These are phyloP conservation scores for Pterostichus madidus DNA, from an alignment of 2,888 invertebrate genomes.

Conservation along the genomic window DNA sequence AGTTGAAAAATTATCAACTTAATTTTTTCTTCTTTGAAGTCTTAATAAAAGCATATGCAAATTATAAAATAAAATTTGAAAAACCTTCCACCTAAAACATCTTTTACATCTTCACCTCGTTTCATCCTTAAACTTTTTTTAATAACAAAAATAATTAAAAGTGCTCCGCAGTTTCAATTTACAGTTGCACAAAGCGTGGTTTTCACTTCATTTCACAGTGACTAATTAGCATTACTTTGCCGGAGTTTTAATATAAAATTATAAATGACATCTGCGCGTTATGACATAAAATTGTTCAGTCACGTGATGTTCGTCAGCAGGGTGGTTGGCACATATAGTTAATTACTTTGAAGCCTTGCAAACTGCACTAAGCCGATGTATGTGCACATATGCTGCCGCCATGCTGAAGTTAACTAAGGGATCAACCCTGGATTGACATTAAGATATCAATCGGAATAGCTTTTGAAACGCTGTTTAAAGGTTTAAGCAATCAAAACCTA, in stretches of 20 bases:
- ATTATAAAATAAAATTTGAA: slow-evolving; percentile 47
- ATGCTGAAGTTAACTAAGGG: no score
- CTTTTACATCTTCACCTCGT: slow-evolving; percentile 35
- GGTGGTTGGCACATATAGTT: not conserved
- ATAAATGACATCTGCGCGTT: slow-evolving; percentile 43
- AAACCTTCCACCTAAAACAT: slow-evolving; percentile 35
- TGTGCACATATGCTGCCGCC: no score
- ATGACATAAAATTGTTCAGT: slow-evolving; percentile 14
- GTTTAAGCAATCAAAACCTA: no score
- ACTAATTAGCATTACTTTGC: slow-evolving; percentile 50
- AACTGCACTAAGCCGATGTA: not conserved
- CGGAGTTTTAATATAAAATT: slow-evolving; percentile 48
- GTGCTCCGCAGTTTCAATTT: slow-evolving; percentile 38
- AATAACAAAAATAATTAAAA: slow-evolving; percentile 49
- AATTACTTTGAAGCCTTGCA: slow-evolving; percentile 10
- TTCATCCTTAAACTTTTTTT: slow-evolving; percentile 45
- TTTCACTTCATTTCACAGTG: slow-evolving; percentile 46
- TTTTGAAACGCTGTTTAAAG: no score
- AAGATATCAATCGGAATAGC: no score
- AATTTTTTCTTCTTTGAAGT: slow-evolving; percentile 42
- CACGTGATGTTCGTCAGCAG: not conserved
- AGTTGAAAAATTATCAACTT: slow-evolving; percentile 34
- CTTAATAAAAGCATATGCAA: slow-evolving; percentile 49
- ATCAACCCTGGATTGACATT: no score
- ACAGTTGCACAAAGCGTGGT: slow-evolving; percentile 34